Evolutionary conservation across 2,888 invertebrate species (phyloP).

Genomic region (Perithous albicinctus): DNA sequence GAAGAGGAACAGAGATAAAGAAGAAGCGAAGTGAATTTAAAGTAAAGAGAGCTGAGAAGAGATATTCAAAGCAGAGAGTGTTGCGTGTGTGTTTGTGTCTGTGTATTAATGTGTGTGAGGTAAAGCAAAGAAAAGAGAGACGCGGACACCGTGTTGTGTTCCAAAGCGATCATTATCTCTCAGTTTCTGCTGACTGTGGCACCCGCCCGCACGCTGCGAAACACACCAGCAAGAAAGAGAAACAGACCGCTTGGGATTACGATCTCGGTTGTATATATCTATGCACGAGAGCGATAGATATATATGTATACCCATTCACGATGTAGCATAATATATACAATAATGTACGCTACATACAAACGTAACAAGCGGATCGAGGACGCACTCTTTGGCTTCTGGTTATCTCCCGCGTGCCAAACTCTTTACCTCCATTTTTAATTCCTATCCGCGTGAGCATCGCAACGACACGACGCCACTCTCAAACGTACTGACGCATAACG

Average conservation of each 20-base stretch:
- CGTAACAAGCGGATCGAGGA: neutral
- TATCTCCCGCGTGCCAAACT: neutral
- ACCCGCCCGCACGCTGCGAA: slow-evolving; percentile 64
- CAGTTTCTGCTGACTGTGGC: slow-evolving; percentile 55
- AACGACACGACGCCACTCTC: neutral
- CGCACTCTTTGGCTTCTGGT: slow-evolving; percentile 21
- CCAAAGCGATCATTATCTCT: slow-evolving; percentile 67
- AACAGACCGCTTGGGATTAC: slow-evolving; percentile 62
- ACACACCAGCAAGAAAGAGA: slow-evolving; percentile 57
- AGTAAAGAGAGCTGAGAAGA: slow-evolving; percentile 51
- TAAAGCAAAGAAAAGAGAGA: slow-evolving; percentile 46
- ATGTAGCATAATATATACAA: slow-evolving; percentile 33
- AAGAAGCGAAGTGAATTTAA: slow-evolving; percentile 57
- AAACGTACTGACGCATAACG: neutral
- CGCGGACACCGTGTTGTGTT: slow-evolving; percentile 62
- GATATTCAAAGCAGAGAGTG: slow-evolving; percentile 51
- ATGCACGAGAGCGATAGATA: slow-evolving; percentile 32
- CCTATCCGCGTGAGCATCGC: slow-evolving; percentile 27
- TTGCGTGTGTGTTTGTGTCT: slow-evolving; percentile 19
- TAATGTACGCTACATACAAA: slow-evolving; percentile 2
- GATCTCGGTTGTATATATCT: slow-evolving; percentile 41
- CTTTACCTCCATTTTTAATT: slow-evolving; percentile 2
- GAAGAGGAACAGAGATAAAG: slow-evolving; percentile 35
- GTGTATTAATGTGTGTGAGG: too few relatives aligned
- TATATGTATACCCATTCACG: slow-evolving; percentile 19